phyloP scores from a whole-genome alignment of 2,888 invertebrate genomes.

The Apocheima hispidaria region DNA sequence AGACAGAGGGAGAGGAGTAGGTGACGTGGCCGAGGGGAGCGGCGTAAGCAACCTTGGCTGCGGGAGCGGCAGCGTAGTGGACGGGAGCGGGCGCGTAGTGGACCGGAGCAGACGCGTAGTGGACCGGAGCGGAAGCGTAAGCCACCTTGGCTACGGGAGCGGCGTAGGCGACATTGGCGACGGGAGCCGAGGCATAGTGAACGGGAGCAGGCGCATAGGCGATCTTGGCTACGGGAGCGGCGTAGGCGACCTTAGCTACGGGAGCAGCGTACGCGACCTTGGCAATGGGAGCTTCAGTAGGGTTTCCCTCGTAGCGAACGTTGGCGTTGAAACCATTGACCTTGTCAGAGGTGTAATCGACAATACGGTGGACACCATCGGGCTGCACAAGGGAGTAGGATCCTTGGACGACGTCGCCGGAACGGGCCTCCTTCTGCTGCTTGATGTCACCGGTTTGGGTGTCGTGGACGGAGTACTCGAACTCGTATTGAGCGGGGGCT shows the following conservation, averaged over 20 bases:
- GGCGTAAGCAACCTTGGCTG: conserved; percentile 59
- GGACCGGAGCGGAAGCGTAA: conserved; percentile 40
- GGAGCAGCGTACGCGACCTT: conserved; percentile 49
- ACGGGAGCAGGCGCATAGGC: conserved; percentile 49
- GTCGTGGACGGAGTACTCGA: conserved; percentile 78
- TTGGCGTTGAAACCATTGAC: conserved; percentile 78
- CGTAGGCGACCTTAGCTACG: conserved; percentile 47
- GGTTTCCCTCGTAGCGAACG: conserved; percentile 77
- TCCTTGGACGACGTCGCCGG: conserved; percentile 76
- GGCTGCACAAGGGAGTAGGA: conserved; percentile 82
- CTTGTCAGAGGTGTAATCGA: conserved; percentile 78
- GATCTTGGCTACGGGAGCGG: conserved; percentile 51
- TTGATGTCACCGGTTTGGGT: conserved; percentile 77
- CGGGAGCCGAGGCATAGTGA: conserved; percentile 54
- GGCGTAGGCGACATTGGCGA: conserved; percentile 54
- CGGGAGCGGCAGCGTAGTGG: conserved; percentile 55
- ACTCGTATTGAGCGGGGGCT: conserved; percentile 76
- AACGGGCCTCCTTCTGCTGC: conserved; percentile 76
- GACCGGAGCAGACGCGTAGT: conserved; percentile 38
- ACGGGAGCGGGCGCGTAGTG: conserved; percentile 55
- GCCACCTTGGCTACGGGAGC: conserved; percentile 48
- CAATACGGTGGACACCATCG: conserved; percentile 77
- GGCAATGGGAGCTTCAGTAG: conserved; percentile 54
- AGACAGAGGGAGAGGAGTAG: conserved; percentile 71
- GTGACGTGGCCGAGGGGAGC: conserved; percentile 61